Evolutionary conservation across 2,113 vertebrate genomes (phyloP), one percentile per base, ranked within the genome.

Genomic region (Sardina pilchardus): DNA sequence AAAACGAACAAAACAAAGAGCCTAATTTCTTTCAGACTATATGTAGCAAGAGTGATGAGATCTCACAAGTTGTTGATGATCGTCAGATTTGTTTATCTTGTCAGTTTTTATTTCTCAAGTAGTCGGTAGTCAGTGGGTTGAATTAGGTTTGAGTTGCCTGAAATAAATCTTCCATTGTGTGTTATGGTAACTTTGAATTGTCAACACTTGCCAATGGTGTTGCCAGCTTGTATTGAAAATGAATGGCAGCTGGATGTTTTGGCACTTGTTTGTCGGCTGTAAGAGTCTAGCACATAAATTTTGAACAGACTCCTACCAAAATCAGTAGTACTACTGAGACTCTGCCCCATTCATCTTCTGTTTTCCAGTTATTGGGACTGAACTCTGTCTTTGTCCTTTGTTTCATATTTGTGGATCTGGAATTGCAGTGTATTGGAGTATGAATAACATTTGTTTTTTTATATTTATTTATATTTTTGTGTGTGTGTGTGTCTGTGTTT

Each of bases 401-500:
- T 59, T 7, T 24, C 21, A 14, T 36, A 12, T 36, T 34, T 78
- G 34, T 4, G 30, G 71, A 78, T 34, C 16, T 78, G 4, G 30
- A 78, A 78, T 78, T 78, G 39, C 30, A 78, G 30, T 78, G 30
- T 17, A 17, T 5, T 34, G 26, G 26, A 78, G 30, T 78, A 36
- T 36, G 17, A 36, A 36, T 36, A 63, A 63, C 6, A 24, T 47
- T 10, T 47, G 6, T 47, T 47, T 9, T 9, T 47, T 47, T 47
- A 47, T 0, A 47, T 47, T 47, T 47, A 42, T n/a, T 3, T 30
- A 63, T 86, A 10, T 85, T 9, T 80, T 12, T 44, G 19, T 82
- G 21, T 71, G 4, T 88, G 6, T 83, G 19, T 85, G 34, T 86
- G 5, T 87, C 17, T 85, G 1, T 84, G 26, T 75, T 42, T 82